Evolutionary conservation across 1,140 invertebrate genomes (phyloP), one percentile per base, ranked within the genome.

Genomic region (Phenacoccus solenopsis): DNA sequence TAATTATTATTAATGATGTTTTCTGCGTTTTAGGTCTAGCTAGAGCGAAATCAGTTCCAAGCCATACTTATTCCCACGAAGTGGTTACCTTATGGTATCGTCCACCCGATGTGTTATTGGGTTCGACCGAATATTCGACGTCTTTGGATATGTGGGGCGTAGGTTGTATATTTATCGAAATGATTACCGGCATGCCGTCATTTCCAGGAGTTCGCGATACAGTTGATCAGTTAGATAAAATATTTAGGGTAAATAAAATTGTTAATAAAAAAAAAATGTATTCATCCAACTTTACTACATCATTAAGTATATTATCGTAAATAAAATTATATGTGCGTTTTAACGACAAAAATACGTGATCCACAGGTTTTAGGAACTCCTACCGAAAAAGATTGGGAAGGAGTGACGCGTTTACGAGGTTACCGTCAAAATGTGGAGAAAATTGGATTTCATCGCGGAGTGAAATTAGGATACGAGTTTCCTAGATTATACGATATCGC

Each of bases 61-160:
- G 92, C 77, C 92, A 95, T 79, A 98, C 95, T 16, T 98, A 97
- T 81, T 96, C 93, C 7, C 92, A 97, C 78, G 95, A 98, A 81
- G 95, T 98, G 38, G 95, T 98, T 71, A 98, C 95, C 49, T 79
- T 92, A 57, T 93, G 91, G 90, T 93, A 93, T 77, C 85, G 96
- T 76, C 96, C 96, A 49, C 96, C 96, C 35, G 96, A 98, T 81
- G 96, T 98, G 13, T 85, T 98, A 16, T 85, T 98, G 56, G 96
- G 96, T 69, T 96, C 93, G 72, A 98, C 94, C 3, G 90, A 97
- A 77, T 98, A 98, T 79, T 94, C 93, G 22, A 96, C 94, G 69
- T 91, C 90, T 35, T 79, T 93, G 74, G 90, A 98, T 80, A 96
- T 98, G 89, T 98, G 96, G 95, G 94, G 95, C 70, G 95, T 98